Conservation (phyloP, 1,140 invertebrate species). For the Formica exsecta region DNA sequence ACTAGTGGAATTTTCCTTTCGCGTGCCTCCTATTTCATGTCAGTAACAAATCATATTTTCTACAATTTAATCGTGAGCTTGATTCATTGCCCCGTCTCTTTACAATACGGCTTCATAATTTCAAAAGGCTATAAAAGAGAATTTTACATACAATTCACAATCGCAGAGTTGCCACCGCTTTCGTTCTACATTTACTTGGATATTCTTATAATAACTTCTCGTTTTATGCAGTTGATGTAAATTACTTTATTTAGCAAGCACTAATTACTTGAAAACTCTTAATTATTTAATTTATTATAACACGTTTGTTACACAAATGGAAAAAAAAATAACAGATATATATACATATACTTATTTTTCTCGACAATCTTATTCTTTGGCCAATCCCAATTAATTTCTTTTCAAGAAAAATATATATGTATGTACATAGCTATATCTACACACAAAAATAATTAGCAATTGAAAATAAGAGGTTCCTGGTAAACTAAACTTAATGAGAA, state of each 20-base stretch:
- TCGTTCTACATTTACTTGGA: constrained; percentile 19
- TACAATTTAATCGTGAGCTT: constrained; percentile 49
- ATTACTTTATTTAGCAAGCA: constrained; percentile 17
- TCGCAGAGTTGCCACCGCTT: constrained; percentile 3
- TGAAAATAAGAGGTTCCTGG: not conserved
- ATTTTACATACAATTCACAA: constrained; percentile 45
- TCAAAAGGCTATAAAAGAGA: constrained; percentile 51
- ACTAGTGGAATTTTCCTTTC: constrained; percentile 32
- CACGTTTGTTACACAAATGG: constrained; percentile 11
- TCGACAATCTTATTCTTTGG: not conserved
- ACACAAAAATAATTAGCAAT: not conserved
- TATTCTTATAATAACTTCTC: not conserved
- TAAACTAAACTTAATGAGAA: not conserved
- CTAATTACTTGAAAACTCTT: constrained; percentile 27
- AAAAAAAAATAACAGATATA: not conserved
- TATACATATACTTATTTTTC: not conserved
- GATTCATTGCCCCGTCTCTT: constrained; percentile 48
- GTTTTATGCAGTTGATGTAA: not conserved
- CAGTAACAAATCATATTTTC: constrained; percentile 51
- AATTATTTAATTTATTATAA: constrained; percentile 29
- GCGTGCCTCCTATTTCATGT: constrained; percentile 40
- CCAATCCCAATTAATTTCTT: not conserved
- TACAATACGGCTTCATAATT: constrained; percentile 48
- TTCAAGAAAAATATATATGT: not conserved
- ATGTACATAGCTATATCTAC: not conserved